A percentile compares a stretch with the other conserved stretches of the same genome.
phyloP scores from a whole-genome alignment of 2,113 vertebrate genomes.

The Stomatorhinus ivindoensis region DNA sequence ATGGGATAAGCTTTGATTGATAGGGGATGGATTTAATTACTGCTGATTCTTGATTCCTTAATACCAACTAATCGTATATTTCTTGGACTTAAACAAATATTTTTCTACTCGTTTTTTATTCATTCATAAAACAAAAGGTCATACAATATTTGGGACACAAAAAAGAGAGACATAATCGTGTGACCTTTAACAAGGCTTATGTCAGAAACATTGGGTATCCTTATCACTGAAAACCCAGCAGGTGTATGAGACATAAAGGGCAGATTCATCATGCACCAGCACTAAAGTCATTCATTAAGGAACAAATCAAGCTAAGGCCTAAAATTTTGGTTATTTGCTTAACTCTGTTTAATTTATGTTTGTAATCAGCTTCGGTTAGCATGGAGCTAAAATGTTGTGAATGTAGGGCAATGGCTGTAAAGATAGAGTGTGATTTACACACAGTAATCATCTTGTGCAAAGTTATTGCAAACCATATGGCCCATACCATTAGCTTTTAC shows the following conservation, averaged over 20 bases:
- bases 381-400: background rate
- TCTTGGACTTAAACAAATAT: background rate
- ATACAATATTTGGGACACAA: background rate
- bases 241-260: background rate
- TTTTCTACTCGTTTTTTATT: background rate
- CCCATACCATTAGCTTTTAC: background rate
- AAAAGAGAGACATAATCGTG: background rate
- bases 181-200: slow-evolving; percentile 7
- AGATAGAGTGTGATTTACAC: background rate
- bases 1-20: background rate
- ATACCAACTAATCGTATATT: background rate
- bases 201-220: background rate
- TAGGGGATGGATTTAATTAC: background rate
- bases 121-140: background rate
- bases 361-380: background rate
- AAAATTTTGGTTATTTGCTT: background rate
- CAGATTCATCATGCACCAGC: background rate
- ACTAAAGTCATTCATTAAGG: background rate
- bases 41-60: background rate
- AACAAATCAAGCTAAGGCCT: background rate
- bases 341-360: background rate
- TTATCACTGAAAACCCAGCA: background rate
- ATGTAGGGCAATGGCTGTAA: background rate
- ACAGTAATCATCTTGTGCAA: background rate
- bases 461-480: background rate